These are phyloP conservation scores for Onychomys arenicola DNA, from an alignment of 2,797 vertebrate genomes.

Conservation along the genomic window DNA sequence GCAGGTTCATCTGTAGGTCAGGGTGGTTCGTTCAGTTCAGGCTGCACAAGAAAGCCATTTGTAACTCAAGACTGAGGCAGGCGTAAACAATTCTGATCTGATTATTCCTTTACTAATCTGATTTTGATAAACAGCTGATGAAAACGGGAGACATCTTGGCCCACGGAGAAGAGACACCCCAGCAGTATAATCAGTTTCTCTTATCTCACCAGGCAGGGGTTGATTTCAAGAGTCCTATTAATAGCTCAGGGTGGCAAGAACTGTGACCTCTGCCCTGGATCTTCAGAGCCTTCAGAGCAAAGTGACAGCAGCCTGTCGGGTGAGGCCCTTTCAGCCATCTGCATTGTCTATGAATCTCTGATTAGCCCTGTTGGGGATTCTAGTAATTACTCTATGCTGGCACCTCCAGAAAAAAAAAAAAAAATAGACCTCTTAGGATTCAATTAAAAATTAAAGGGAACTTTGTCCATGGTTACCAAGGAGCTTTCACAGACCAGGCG, in stretches of 20 bases:
- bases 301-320: neutral
- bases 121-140: constrained; percentile 81
- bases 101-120: constrained; percentile 73
- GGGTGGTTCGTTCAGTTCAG: neutral
- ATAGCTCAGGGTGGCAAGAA: constrained; percentile 45
- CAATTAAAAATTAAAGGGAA: constrained; percentile 76
- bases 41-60: constrained; percentile 48
- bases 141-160: constrained; percentile 66
- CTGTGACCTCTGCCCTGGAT: constrained; percentile 11
- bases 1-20: constrained; percentile 73
- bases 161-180: constrained; percentile 38
- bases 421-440: constrained; percentile 69
- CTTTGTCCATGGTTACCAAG: constrained; percentile 64
- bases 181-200: constrained; percentile 57
- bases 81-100: constrained; percentile 56
- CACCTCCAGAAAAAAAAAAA: constrained; percentile 63
- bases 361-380: constrained; percentile 71
- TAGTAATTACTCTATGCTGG: constrained; percentile 72
- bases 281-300: neutral
- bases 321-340: constrained; percentile 33
- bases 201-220: constrained; percentile 44
- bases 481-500: constrained; percentile 35
- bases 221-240: constrained; percentile 61
- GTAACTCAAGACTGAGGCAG: constrained; percentile 68
- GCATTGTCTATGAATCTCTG: constrained; percentile 72